A percentile compares a stretch with the other conserved stretches of the same genome.
phyloP scores from a whole-genome alignment of 2,113 vertebrate species.

The Anoplopoma fimbria region DNA sequence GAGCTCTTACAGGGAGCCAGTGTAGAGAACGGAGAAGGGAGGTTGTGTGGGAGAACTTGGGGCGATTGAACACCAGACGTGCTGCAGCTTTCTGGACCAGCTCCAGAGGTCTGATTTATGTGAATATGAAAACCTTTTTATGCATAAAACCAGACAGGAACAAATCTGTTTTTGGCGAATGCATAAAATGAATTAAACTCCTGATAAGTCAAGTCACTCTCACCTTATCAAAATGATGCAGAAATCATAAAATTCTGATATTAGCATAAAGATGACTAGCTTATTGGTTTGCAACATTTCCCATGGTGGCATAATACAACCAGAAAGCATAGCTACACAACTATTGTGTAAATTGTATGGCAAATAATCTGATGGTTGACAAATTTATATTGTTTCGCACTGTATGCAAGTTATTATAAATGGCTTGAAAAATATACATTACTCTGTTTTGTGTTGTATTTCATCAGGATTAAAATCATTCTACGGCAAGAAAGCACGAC shows the following conservation, averaged over 20 bases:
- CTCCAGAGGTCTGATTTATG: too few species aligned
- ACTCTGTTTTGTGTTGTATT: neutral
- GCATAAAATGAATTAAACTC: neutral
- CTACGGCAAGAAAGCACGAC: constrained; percentile 84
- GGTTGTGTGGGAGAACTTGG: too few species aligned
- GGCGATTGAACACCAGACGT: too few species aligned
- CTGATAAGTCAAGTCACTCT: neutral
- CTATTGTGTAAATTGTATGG: neutral
- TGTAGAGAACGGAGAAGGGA: too few species aligned
- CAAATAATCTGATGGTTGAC: neutral
- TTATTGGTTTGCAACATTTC: neutral
- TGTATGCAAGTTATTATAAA: neutral
- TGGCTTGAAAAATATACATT: neutral
- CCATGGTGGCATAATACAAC: neutral
- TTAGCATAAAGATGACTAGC: neutral
- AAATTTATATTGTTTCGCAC: neutral
- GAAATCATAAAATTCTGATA: neutral
- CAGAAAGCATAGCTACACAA: neutral
- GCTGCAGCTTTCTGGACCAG: too few species aligned
- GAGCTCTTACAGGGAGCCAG: too few species aligned
- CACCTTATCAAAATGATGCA: neutral
- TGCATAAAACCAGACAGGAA: neutral
- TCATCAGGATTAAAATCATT: constrained; percentile 85
- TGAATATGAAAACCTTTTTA: too few species aligned
- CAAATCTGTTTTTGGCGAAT: neutral